These are phyloP conservation scores for Trachelipus rathkii DNA, from an alignment of 1,140 invertebrate genomes.

Conservation along the genomic window DNA sequence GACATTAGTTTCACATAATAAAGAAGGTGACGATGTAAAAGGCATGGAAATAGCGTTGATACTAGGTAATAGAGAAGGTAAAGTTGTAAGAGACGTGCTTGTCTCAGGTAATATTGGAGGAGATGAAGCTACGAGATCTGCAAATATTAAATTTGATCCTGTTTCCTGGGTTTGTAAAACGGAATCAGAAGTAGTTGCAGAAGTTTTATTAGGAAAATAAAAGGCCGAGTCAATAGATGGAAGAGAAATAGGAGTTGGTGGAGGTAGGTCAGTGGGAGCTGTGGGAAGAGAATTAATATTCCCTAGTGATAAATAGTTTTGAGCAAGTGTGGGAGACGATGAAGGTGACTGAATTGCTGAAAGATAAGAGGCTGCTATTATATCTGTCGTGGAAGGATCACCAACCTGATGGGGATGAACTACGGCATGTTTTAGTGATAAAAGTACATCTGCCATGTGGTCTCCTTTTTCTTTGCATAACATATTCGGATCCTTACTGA, in stretches of 20 bases:
- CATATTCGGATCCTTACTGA: constrained; percentile 33
- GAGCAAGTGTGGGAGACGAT: constrained; percentile 25
- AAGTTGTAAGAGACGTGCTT: too few species aligned
- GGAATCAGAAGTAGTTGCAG: constrained; percentile 65
- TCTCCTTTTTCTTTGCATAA: constrained; percentile 47
- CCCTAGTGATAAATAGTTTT: constrained; percentile 23
- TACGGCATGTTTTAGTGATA: constrained; percentile 80
- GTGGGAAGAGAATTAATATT: background rate
- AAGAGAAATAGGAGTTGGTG: constrained; percentile 35
- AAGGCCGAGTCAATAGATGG: constrained; percentile 37
- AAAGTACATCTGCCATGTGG: constrained; percentile 73
- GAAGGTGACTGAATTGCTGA: constrained; percentile 28
- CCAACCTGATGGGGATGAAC: constrained; percentile 65
- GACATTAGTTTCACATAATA: too few species aligned
- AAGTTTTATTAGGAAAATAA: constrained; percentile 64
- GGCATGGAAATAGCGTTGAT: too few species aligned
- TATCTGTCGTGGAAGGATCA: constrained; percentile 44
- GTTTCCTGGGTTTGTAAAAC: too few species aligned
- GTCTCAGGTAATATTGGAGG: too few species aligned
- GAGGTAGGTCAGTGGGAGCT: background rate
- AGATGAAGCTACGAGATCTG: too few species aligned
- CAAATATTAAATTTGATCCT: too few species aligned
- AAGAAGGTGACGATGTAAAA: too few species aligned
- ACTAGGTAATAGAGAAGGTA: too few species aligned
- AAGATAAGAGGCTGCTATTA: background rate